Evolutionary conservation across 2,797 vertebrate species (phyloP).

Genomic region (Lacerta agilis): DNA sequence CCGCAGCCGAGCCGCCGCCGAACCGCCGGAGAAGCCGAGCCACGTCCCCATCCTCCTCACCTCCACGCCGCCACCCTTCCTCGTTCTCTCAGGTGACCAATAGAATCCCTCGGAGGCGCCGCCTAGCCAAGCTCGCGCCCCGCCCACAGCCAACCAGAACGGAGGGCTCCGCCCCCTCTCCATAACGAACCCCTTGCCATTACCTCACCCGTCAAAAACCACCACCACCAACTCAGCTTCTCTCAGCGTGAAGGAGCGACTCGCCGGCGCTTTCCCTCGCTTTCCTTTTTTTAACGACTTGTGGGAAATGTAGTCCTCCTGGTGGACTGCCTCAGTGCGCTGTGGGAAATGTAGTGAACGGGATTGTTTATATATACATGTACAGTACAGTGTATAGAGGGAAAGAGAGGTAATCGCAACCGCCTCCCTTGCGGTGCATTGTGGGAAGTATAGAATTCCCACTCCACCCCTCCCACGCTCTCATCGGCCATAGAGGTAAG

Average conservation of each 20-base stretch:
- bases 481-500: background rate
- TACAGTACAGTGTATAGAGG: too few species aligned
- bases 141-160: background rate
- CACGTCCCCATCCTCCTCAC: constrained; percentile 17
- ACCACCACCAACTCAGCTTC: too few species aligned
- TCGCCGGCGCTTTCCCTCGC: background rate
- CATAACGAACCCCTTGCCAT: constrained; percentile 5
- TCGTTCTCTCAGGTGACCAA: background rate
- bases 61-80: background rate
- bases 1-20: background rate
- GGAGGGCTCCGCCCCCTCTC: constrained; percentile 32
- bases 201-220: background rate
- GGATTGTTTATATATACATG: too few species aligned
- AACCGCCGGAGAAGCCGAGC: background rate
- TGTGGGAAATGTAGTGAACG: background rate
- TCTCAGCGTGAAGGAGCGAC: background rate
- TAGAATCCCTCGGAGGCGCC: background rate
- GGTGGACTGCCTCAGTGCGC: background rate
- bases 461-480: background rate
- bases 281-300: background rate
- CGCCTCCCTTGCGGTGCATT: background rate
- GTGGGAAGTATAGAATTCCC: background rate
- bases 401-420: background rate
- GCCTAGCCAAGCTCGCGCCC: background rate
- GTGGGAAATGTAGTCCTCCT: constrained; percentile 46